Evolutionary conservation across 37 sponge, comb jelly and placozoan species (phyloP).

Genomic region (Mnemiopsis leidyi): DNA sequence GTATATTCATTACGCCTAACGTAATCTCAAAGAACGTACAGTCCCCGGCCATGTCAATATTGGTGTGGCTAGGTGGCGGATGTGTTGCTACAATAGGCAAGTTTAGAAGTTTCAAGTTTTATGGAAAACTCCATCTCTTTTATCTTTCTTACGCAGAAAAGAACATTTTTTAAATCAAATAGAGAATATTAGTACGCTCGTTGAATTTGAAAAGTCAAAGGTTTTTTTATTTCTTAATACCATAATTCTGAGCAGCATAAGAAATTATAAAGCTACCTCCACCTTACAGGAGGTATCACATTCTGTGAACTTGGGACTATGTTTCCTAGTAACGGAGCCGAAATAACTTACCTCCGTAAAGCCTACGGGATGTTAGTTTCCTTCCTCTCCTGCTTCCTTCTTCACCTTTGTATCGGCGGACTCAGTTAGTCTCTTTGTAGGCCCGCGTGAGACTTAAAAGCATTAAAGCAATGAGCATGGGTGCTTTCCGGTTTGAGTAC

Average conservation of each 20-base stretch:
- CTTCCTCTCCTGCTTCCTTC: background rate
- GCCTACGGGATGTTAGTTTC: background rate
- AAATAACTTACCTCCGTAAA: conserved; percentile 10
- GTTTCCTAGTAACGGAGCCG: conserved; percentile 39
- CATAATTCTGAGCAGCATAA: too few relatives aligned
- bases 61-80: background rate
- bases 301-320: conserved; percentile 10
- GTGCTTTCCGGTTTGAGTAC: too few relatives aligned
- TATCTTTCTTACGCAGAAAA: too few relatives aligned
- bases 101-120: too few relatives aligned
- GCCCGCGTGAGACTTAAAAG: background rate
- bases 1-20: conserved; percentile 13
- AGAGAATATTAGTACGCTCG: too few relatives aligned
- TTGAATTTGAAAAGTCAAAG: too few relatives aligned
- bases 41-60: conserved; percentile 21
- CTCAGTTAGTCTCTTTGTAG: background rate
- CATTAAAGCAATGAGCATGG: too few relatives aligned
- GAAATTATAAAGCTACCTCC: too few relatives aligned
- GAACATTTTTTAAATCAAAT: too few relatives aligned
- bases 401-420: background rate
- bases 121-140: too few relatives aligned
- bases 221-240: too few relatives aligned
- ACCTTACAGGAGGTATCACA: background rate
- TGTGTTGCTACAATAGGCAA: background rate
- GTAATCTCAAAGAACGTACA: background rate